Evolutionary conservation across 2,113 vertebrate genomes (phyloP).

Genomic region (Ornithorhynchus anatinus): DNA sequence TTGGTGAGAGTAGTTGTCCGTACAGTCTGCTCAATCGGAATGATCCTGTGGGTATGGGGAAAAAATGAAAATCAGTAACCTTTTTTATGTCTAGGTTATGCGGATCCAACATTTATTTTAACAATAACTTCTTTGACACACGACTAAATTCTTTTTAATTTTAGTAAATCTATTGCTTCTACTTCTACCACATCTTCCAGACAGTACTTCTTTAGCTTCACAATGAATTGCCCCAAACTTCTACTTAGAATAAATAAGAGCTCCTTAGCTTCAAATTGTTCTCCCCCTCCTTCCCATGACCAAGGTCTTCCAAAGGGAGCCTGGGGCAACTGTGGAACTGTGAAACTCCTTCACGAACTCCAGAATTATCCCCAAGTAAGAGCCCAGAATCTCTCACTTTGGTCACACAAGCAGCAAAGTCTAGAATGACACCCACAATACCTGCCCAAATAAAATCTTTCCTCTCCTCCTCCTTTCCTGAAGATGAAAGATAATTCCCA

Average conservation of each 20-base stretch:
- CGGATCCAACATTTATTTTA: background rate
- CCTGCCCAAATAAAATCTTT: no score
- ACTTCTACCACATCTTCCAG: no score
- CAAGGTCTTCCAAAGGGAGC: no score
- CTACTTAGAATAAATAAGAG: background rate
- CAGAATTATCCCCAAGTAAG: background rate
- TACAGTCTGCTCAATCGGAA: slow-evolving; percentile 78
- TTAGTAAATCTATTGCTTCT: background rate
- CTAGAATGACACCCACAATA: no score
- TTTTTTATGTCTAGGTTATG: background rate
- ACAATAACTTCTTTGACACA: background rate
- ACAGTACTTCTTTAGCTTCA: no score
- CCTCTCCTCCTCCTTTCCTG: no score
- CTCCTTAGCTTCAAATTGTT: background rate
- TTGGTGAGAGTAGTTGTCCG: slow-evolving; percentile 72
- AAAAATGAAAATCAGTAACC: background rate
- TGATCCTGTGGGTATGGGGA: slow-evolving; percentile 69
- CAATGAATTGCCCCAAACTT: background rate
- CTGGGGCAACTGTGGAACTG: no score
- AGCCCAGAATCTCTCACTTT: no score
- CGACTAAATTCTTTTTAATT: background rate
- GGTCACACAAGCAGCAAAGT: no score
- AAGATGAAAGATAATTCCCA: no score
- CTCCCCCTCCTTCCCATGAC: background rate
- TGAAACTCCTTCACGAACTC: no score